Evolutionary conservation across 2,888 invertebrate species (phyloP).

Genomic region (Heliconius erato): DNA sequence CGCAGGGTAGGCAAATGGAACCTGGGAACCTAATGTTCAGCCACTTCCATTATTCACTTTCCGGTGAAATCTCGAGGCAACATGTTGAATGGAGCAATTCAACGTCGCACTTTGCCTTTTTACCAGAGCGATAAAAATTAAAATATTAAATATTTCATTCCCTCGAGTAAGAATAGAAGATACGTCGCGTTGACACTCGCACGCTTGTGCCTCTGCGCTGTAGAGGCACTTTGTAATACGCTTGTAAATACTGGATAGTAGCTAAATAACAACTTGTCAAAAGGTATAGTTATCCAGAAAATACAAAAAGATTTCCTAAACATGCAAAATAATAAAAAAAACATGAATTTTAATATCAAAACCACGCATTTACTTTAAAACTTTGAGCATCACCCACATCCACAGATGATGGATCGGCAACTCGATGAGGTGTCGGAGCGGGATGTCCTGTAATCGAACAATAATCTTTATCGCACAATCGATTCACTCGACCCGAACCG

Average conservation of each 20-base stretch:
- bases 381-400: constrained; percentile 65
- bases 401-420: constrained; percentile 73
- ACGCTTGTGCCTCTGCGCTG: too few relatives aligned
- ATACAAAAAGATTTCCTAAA: neutral
- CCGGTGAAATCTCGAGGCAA: too few relatives aligned
- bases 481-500: constrained; percentile 66
- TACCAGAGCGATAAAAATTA: too few relatives aligned
- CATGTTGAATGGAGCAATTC: too few relatives aligned
- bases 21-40: too few relatives aligned
- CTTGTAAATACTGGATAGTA: neutral
- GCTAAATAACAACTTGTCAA: too few relatives aligned
- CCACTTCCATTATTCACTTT: too few relatives aligned
- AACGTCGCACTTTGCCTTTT: too few relatives aligned
- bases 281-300: neutral
- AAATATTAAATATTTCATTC: too few relatives aligned
- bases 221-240: neutral
- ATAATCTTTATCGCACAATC: constrained; percentile 73
- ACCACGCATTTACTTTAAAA: constrained; percentile 48
- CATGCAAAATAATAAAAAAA: neutral
- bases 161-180: too few relatives aligned
- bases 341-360: neutral
- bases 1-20: too few relatives aligned
- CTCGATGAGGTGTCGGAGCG: constrained; percentile 73
- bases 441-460: constrained; percentile 72
- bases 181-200: too few relatives aligned